phyloP scores from a whole-genome alignment of 2,797 vertebrate species.

The Silurus aristotelis region DNA sequence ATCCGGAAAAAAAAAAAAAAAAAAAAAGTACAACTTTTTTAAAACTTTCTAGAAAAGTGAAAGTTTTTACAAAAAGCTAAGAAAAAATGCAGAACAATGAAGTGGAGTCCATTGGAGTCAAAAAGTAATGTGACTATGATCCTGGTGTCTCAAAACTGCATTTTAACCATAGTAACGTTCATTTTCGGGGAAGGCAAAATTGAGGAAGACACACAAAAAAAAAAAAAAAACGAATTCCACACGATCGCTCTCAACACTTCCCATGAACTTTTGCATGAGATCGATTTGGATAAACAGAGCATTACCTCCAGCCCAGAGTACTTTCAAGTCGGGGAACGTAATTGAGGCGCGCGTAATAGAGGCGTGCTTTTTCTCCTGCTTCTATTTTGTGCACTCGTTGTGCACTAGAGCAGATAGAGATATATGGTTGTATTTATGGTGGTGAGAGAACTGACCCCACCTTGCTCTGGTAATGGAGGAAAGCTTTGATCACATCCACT shows the following conservation, averaged over 20 bases:
- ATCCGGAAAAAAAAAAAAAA: too few relatives aligned
- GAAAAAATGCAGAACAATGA: background rate
- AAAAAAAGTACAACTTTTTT: too few relatives aligned
- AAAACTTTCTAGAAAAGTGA: too few relatives aligned
- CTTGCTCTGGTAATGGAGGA: constrained; percentile 31
- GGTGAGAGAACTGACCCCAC: constrained; percentile 38
- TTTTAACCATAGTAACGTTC: background rate
- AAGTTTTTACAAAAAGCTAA: too few relatives aligned
- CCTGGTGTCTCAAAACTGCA: too few relatives aligned
- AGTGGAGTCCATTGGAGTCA: background rate
- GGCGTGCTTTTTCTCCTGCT: background rate
- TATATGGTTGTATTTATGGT: constrained; percentile 34
- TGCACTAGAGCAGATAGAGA: constrained; percentile 13
- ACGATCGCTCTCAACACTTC: background rate
- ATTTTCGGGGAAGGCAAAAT: background rate
- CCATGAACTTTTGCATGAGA: constrained; percentile 11
- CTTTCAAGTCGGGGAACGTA: constrained; percentile 11
- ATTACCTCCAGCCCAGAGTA: background rate
- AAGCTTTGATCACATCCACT: constrained; percentile 50
- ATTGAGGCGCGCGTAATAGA: constrained; percentile 5
- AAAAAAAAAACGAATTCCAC: background rate
- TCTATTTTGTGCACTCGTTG: constrained; percentile 1
- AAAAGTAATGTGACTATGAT: background rate
- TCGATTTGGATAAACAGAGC: constrained; percentile 21
- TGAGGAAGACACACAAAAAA: background rate